Evolutionary conservation across 2,888 invertebrate genomes (phyloP), one percentile per base, ranked within the genome.

Genomic region (Tinea semifulvella): DNA sequence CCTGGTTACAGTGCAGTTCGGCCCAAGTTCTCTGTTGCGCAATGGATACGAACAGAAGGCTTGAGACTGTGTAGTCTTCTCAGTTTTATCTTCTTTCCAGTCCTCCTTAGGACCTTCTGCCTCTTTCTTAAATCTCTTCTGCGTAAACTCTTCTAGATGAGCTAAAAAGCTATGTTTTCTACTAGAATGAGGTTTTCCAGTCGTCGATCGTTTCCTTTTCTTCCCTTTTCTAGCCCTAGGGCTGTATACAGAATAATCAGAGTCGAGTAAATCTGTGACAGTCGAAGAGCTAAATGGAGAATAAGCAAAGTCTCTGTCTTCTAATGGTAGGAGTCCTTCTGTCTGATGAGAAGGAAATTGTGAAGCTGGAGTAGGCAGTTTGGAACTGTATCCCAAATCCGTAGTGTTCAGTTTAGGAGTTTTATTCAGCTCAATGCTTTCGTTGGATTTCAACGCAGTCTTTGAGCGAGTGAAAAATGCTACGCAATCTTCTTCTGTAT

Each of bases 61-160:
- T 13, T 57, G 62, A 31, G 60, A 52, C 38, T 63, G 57, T 50
- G 63, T 65, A 14, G 57, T 63, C 49, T 54, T 59, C 46, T 63
- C 64, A 19, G 50, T 11, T 31, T 10, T 38, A 6, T 48, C 53
- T 48, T 52, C 18, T 20, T 25, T 31, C 40, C 44, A 43, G 50
- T 61, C 62, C 50, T 63, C 65, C 47, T 53, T 63, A 8, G 64
- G 80, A 59, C 60, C 70, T 57, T 66, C 69, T 56, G 65, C 53
- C 64, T 83, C 82, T 76, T 83, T 81, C 76, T 84, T 85, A 64
- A 80, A 74, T 63, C 71, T 77, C 63, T 81, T 48, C 22, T 46
- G n/a, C 38, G 28, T 27, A 17, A 11, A 14, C n/a, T 10, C 11
- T 18, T 43, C 27, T 46, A 17, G 20, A 22, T 69, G 65, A 46